Base-by-base conservation (phyloP, 2,113 vertebrate genomes). In the Irena cyanogastra region DNA sequence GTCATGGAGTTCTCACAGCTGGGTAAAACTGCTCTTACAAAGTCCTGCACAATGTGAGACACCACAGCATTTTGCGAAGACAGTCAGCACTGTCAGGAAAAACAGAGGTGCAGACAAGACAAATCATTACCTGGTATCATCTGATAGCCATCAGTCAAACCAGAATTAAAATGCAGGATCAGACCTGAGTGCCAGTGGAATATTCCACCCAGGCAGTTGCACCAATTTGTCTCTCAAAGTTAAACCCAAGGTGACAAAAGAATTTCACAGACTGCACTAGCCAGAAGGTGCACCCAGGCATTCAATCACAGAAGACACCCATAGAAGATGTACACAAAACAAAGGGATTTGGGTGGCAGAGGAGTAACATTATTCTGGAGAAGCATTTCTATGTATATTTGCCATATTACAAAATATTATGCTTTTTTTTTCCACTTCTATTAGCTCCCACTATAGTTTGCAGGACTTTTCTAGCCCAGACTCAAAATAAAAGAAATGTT, bases 81-180 rank as follows among this genome's bases (percentile, higher is more conserved):
- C 30, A 60, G 23, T 17, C 61, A 76, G 49, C 57, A 31, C 6
- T n/a, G 39, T 9, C 26, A 61, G 26, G 23, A 30, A 83, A 66
- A 49, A 75, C 11, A 64, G 13, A 68, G 41, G 33, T 83, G 21
- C 59, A 72, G 21, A 69, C 28, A 72, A 64, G 20, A 64, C 20
- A 87, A 87, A 44, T 54, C 69, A 66, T 80, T 57, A 37, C 50
- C 79, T 21, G 5, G 35, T 54, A 83, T 63, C 52, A 91, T 26
- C 69, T 49, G 65, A 75, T 56, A 61, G 41, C 69, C 79, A 87
- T 82, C 89, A 83, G 91, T 78, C 84, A 94, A 82, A 84, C 10
- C 39, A 59, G 50, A 64, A 91, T 81, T 83, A 94, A 88, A 90
- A 95, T n/a, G 66, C 82, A 90, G 54, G 60, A 59, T 83, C 50